A percentile compares a stretch with the other conserved stretches of the same genome.
Conservation (phyloP, 1,140 invertebrate species). For the Mizuhopecten yessoensis region DNA sequence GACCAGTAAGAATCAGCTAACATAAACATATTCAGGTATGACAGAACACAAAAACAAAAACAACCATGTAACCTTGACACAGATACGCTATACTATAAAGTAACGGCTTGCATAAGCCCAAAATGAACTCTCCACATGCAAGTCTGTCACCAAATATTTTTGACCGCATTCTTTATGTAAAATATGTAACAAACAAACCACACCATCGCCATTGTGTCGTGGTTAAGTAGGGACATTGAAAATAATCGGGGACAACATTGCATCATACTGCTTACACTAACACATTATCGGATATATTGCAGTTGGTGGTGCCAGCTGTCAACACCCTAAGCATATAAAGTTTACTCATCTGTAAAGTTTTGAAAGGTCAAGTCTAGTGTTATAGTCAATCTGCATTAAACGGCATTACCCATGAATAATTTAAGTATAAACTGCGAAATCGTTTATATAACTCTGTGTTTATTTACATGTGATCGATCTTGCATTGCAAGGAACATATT, state of each 20-base stretch:
- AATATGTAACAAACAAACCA: background rate
- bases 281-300: background rate
- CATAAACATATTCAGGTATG: too few relatives aligned
- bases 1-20: too few relatives aligned
- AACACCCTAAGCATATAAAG: background rate
- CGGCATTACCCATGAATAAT: too few relatives aligned
- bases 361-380: background rate
- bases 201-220: background rate
- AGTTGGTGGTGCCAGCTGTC: background rate
- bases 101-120: background rate
- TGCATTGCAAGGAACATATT: too few relatives aligned
- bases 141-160: background rate
- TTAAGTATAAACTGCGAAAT: background rate
- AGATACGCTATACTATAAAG: background rate
- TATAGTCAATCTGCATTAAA: background rate
- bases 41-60: too few relatives aligned
- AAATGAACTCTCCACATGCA: background rate
- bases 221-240: background rate
- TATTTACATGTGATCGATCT: too few relatives aligned
- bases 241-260: constrained; percentile 16
- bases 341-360: background rate
- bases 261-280: background rate
- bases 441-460: background rate
- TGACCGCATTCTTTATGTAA: background rate
- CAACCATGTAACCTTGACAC: background rate